phyloP scores from a whole-genome alignment of 2,888 invertebrate genomes.

The Drosophila nigricruria region DNA sequence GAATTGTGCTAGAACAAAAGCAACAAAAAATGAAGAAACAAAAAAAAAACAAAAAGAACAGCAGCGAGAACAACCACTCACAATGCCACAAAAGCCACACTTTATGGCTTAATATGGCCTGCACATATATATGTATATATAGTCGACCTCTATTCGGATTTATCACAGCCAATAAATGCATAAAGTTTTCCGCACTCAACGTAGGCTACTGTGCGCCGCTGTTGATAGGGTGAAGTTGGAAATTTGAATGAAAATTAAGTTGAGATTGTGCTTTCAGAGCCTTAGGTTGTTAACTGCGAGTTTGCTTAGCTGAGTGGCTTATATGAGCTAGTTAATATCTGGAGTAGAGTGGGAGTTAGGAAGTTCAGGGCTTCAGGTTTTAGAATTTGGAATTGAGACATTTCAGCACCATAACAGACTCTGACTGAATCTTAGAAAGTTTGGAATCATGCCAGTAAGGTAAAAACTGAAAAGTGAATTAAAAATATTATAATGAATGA shows the following conservation, averaged over 20 bases:
- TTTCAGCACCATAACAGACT: background rate
- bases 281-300: background rate
- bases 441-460: background rate
- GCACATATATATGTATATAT: background rate
- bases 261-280: background rate
- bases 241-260: background rate
- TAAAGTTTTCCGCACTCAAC: conserved; percentile 80
- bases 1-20: conserved; percentile 63
- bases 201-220: conserved; percentile 75
- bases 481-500: no score
- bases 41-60: conserved; percentile 25
- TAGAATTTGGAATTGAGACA: background rate
- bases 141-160: conserved; percentile 44
- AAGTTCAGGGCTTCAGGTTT: background rate
- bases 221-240: background rate
- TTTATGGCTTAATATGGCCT: conserved; percentile 71
- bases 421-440: no score
- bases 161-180: conserved; percentile 84
- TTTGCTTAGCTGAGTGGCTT: background rate
- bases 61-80: conserved; percentile 39
- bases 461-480: no score
- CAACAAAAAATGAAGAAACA: conserved; percentile 17
- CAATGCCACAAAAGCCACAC: conserved; percentile 69
- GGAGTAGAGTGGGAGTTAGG: background rate
- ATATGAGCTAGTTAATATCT: background rate